These are phyloP conservation scores for Ceyx melanurus DNA, from an alignment of 2,113 vertebrate species.

Conservation along the genomic window DNA sequence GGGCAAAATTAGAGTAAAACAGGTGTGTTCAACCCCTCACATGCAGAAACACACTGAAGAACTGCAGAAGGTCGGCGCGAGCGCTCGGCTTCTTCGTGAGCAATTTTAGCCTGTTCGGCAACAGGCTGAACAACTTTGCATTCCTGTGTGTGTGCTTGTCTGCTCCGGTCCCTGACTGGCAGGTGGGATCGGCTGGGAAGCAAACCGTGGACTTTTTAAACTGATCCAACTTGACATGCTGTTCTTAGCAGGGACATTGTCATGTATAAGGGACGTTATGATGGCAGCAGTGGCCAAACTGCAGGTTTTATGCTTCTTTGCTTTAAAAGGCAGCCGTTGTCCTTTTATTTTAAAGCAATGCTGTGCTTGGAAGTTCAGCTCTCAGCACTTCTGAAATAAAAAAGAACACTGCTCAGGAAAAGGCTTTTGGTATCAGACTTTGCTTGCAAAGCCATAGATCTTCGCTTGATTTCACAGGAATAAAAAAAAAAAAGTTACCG, in stretches of 20 bases:
- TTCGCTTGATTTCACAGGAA: neutral
- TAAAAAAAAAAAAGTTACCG: neutral
- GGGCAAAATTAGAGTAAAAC: neutral
- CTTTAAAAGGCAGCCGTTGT: neutral
- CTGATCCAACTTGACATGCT: neutral
- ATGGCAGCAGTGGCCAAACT: neutral
- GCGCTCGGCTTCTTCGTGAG: neutral
- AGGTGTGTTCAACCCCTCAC: neutral
- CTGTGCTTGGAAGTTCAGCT: neutral
- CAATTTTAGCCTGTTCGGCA: constrained; percentile 6
- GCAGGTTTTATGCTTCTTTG: neutral
- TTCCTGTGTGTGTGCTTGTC: neutral
- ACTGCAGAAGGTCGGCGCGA: neutral
- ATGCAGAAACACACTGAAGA: neutral
- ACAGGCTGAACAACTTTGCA: constrained; percentile 13
- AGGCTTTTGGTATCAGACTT: neutral
- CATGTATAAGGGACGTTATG: neutral
- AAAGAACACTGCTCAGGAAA: neutral
- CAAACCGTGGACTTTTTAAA: neutral
- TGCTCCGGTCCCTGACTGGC: neutral
- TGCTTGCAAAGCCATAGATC: neutral
- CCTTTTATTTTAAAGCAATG: neutral
- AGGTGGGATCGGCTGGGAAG: constrained; percentile 28
- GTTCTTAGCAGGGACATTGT: neutral
- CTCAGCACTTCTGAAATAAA: neutral